Base-by-base conservation (phyloP, 2,888 invertebrate species). In the Himalopsyche tibetana region DNA sequence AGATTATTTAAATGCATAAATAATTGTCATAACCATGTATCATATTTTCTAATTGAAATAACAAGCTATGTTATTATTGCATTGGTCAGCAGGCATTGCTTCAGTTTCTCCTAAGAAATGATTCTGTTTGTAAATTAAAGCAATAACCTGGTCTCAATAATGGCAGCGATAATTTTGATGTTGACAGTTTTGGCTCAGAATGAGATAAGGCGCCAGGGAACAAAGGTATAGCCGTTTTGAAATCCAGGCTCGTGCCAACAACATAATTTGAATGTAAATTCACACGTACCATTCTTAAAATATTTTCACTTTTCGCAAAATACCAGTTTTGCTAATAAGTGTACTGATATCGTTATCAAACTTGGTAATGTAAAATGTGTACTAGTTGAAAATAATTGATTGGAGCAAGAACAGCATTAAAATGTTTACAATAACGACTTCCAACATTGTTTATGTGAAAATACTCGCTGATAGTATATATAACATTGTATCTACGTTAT, bases 251-350 rank as follows among this genome's bases (percentile, higher is more conserved):
- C 85, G 85, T 83, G 85, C 86, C 83, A 88, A 88, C 87, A 88
- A 86, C 85, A 88, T 88, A 86, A 88, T 88, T 88, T 83, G 69
- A 85, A 84, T 88, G 51, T 86, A 85, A 88, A 88, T 88, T 85
- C 87, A 86, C 86, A 86, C 86, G 82, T 82, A 82, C 28, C 45
- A n/a, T 28, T 82, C 55, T 51, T 12, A 82, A 28, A 51, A 38
- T 55, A 55, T 82, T 82, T 82, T 82, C 55, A 82, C 55, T 55
- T 38, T 45, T 38, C 55, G 80, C 80, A 19, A 51, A 80, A 51
- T 55, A 55, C 55, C 38, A 74, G 74, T 74, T 74, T 38, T 15
- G 38, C 36, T 74, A 74, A 74, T 74, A 74, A 74, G 74, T 4
- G 15, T 19, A 1, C 38, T 74, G 74, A 74, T 74, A 74, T 36